Percentiles rank a stretch among this genome's conserved stretches.
Conservation (phyloP, 2,113 vertebrate genomes). For the Antennarius striatus region DNA sequence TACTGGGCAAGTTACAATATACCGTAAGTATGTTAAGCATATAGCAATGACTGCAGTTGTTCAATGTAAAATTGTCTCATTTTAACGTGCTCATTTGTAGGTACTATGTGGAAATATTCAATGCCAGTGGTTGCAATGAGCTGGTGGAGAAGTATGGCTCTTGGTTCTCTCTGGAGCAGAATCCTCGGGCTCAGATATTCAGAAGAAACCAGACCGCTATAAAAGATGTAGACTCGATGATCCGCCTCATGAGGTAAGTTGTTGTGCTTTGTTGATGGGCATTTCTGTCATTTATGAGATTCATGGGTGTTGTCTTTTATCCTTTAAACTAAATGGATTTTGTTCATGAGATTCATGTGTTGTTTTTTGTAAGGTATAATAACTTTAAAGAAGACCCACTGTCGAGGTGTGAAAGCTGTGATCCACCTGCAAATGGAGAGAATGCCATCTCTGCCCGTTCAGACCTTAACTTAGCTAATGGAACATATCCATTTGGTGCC, state of each 20-base stretch:
- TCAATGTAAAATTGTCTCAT: neutral
- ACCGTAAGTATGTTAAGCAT: slow-evolving; percentile 80
- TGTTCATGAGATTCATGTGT: slow-evolving; percentile 7
- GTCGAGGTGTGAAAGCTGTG: slow-evolving; percentile 82
- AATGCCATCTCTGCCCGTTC: slow-evolving; percentile 92
- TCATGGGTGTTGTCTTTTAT: neutral
- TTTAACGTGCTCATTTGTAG: slow-evolving; percentile 59
- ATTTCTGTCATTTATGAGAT: neutral
- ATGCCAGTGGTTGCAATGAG: slow-evolving; percentile 83
- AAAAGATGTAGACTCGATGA: slow-evolving; percentile 86
- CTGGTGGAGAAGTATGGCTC: slow-evolving; percentile 87
- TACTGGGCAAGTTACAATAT: slow-evolving; percentile 98
- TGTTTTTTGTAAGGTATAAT: slow-evolving; percentile 84
- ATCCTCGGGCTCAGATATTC: slow-evolving; percentile 92
- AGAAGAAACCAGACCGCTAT: slow-evolving; percentile 87
- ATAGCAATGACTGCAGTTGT: neutral
- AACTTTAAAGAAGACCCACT: slow-evolving; percentile 89
- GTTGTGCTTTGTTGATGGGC: slow-evolving; percentile 1
- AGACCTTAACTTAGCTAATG: slow-evolving; percentile 89
- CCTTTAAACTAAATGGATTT: neutral
- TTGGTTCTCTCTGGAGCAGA: slow-evolving; percentile 90
- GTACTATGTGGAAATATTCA: slow-evolving; percentile 88
- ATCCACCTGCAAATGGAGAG: slow-evolving; percentile 85
- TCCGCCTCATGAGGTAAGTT: slow-evolving; percentile 90
- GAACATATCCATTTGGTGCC: slow-evolving; percentile 92